Percentiles rank a stretch among this genome's conserved stretches.
phyloP scores from a whole-genome alignment of 35 echinoderm and acorn worm species.

The Lytechinus pictus region DNA sequence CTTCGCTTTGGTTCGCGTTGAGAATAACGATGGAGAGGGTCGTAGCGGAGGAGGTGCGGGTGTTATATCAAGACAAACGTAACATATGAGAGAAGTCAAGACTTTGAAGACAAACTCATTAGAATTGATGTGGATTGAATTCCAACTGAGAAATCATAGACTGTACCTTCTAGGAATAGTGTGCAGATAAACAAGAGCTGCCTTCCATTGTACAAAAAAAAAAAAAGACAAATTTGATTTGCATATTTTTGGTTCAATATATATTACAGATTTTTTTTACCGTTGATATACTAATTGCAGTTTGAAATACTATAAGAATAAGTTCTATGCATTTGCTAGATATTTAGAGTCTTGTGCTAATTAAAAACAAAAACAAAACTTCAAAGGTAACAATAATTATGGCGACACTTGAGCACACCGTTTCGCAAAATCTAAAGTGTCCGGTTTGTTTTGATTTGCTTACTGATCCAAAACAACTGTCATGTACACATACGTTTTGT shows the following conservation, averaged over 20 bases:
- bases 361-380: too few species aligned
- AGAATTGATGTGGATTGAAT: slow-evolving; percentile 5
- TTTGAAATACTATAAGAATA: too few species aligned
- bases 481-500: not conserved
- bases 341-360: too few species aligned
- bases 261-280: too few species aligned
- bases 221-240: too few species aligned
- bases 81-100: not conserved
- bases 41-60: not conserved
- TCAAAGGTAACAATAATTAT: not conserved
- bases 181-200: not conserved
- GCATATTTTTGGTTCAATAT: too few species aligned
- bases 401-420: not conserved
- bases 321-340: too few species aligned
- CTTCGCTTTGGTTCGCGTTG: not conserved
- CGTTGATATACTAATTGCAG: too few species aligned
- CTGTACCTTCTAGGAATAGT: not conserved
- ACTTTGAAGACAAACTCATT: not conserved
- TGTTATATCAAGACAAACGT: not conserved
- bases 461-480: not conserved
- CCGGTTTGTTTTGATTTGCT: not conserved
- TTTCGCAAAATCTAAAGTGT: not conserved
- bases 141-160: not conserved
- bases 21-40: not conserved
- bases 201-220: too few species aligned